Evolutionary conservation across 1,140 invertebrate genomes (phyloP).

Genomic region (Ruditapes philippinarum): DNA sequence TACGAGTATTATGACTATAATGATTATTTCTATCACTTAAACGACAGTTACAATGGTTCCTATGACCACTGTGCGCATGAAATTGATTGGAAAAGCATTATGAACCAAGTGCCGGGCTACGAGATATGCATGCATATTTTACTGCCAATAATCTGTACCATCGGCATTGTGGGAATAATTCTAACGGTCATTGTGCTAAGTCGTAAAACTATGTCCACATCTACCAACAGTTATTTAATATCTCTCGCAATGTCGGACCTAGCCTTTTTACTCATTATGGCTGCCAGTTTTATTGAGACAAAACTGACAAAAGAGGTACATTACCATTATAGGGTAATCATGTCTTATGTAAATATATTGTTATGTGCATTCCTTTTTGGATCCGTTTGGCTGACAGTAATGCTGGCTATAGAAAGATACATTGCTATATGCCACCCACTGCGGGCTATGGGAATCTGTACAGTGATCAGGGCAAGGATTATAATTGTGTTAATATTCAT

Average conservation of each 20-base stretch:
- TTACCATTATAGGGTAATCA: constrained; percentile 59
- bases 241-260: constrained; percentile 92
- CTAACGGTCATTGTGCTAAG: constrained; percentile 92
- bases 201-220: constrained; percentile 91
- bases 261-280: constrained; percentile 89
- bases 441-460: constrained; percentile 90
- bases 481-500: constrained; percentile 90
- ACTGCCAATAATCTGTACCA: constrained; percentile 89
- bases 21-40: neutral
- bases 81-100: neutral
- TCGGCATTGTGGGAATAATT: constrained; percentile 91
- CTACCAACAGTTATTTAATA: constrained; percentile 92
- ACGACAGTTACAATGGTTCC: neutral
- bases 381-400: constrained; percentile 92
- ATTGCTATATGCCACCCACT: constrained; percentile 92
- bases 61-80: neutral
- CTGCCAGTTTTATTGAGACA: constrained; percentile 70
- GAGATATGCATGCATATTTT: constrained; percentile 64
- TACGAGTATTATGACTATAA: neutral
- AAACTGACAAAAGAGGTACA: constrained; percentile 12
- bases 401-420: constrained; percentile 92
- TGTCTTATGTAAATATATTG: constrained; percentile 73
- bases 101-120: constrained; percentile 4
- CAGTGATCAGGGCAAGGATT: constrained; percentile 88
- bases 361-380: constrained; percentile 83